These are phyloP conservation scores for Plotosus lineatus DNA, from an alignment of 2,113 vertebrate genomes.

Conservation along the genomic window DNA sequence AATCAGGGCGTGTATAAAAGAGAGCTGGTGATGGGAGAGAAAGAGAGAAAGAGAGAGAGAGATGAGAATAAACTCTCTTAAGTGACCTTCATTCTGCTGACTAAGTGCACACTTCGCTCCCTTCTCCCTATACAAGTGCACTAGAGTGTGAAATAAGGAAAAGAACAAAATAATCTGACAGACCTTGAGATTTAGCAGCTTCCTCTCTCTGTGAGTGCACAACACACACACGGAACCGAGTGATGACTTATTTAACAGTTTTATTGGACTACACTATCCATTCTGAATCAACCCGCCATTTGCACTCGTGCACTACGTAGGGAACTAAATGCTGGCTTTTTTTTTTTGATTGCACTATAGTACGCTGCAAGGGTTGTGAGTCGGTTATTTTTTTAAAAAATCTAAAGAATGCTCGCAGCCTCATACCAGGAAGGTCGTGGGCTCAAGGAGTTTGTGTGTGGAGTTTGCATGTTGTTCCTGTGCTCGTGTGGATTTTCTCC, in stretches of 20 bases:
- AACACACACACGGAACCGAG: neutral
- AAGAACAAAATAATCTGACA: too few relatives aligned
- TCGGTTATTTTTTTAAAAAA: too few relatives aligned
- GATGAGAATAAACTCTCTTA: neutral
- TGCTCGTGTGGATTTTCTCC: too few relatives aligned
- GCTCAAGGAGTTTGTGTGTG: too few relatives aligned
- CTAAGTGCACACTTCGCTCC: neutral
- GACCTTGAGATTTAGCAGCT: neutral
- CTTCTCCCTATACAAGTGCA: neutral
- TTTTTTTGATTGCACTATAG: neutral
- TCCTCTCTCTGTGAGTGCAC: neutral
- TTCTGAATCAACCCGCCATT: neutral
- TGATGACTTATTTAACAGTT: neutral
- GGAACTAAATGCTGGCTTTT: neutral
- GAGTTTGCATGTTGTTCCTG: too few relatives aligned
- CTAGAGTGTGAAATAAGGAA: neutral
- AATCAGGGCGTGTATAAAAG: neutral
- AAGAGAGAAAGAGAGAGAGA: neutral
- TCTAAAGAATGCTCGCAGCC: too few relatives aligned
- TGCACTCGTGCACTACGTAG: neutral
- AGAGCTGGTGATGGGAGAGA: neutral
- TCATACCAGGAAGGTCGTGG: too few relatives aligned
- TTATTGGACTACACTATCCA: neutral
- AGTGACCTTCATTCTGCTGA: neutral
- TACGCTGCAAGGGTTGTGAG: too few relatives aligned